Conservation (phyloP, 2,113 vertebrate species). For the Mastomys natalensis region DNA sequence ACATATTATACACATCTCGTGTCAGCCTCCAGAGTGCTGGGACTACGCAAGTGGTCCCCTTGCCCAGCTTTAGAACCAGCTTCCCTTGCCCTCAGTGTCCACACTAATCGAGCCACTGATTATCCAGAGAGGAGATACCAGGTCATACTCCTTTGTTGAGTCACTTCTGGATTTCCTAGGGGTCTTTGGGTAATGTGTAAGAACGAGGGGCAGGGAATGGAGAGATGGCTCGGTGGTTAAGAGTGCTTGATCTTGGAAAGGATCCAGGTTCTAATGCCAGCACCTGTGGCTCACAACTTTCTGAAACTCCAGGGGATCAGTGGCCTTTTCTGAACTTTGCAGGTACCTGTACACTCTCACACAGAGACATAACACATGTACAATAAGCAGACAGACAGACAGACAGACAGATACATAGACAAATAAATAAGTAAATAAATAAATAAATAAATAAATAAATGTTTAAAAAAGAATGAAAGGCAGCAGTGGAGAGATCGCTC, state of each 20-base stretch:
- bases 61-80: not conserved
- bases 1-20: no score
- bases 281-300: not conserved
- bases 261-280: not conserved
- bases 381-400: not conserved
- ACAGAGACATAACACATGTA: not conserved
- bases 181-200: conserved; percentile 19
- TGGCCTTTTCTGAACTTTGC: not conserved
- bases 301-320: not conserved
- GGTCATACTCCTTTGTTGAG: not conserved
- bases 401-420: no score
- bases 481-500: not conserved
- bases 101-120: not conserved
- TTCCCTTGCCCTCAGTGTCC: not conserved
- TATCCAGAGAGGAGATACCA: not conserved
- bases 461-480: not conserved
- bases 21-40: not conserved
- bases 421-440: no score
- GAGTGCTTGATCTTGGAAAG: not conserved
- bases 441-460: no score
- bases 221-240: not conserved
- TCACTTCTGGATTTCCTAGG: not conserved
- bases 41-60: not conserved
- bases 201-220: not conserved
- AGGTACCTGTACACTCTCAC: not conserved